phyloP scores from a whole-genome alignment of 1,140 invertebrate species.

The Atopsyche davidsoni region DNA sequence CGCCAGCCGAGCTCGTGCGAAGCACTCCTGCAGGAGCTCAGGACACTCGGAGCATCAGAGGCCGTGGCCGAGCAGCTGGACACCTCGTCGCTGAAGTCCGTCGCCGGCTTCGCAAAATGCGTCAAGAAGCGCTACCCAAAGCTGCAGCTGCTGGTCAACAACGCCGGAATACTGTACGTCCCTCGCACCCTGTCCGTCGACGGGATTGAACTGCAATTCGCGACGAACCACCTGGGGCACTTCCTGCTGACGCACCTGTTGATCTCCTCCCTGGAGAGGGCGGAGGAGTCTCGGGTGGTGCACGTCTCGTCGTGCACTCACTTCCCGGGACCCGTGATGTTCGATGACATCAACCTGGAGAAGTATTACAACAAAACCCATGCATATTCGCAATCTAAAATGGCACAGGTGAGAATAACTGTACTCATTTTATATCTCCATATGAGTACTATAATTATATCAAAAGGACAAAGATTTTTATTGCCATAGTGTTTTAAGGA shows the following conservation, averaged over 20 bases:
- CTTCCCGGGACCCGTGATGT: constrained; percentile 54
- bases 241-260: constrained; percentile 50
- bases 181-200: constrained; percentile 56
- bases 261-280: constrained; percentile 56
- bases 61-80: constrained; percentile 49
- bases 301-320: constrained; percentile 75
- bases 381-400: constrained; percentile 73
- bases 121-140: constrained; percentile 52
- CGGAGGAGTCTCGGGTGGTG: constrained; percentile 59
- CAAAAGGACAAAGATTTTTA: constrained; percentile 1
- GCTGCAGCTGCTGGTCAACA: constrained; percentile 66
- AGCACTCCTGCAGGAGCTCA: too few relatives aligned
- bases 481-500: too few relatives aligned
- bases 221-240: constrained; percentile 39
- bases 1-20: constrained; percentile 55
- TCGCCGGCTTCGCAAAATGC: constrained; percentile 57
- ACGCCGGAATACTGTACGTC: constrained; percentile 72
- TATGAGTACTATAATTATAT: too few relatives aligned
- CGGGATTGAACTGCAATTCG: constrained; percentile 45
- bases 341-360: constrained; percentile 62
- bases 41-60: too few relatives aligned
- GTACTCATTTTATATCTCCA: constrained; percentile 24
- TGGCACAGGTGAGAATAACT: constrained; percentile 58
- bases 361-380: constrained; percentile 47
- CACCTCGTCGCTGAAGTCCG: constrained; percentile 56